These are phyloP conservation scores for Rhinatrema bivittatum DNA, from an alignment of 2,797 vertebrate species.

Conservation along the genomic window DNA sequence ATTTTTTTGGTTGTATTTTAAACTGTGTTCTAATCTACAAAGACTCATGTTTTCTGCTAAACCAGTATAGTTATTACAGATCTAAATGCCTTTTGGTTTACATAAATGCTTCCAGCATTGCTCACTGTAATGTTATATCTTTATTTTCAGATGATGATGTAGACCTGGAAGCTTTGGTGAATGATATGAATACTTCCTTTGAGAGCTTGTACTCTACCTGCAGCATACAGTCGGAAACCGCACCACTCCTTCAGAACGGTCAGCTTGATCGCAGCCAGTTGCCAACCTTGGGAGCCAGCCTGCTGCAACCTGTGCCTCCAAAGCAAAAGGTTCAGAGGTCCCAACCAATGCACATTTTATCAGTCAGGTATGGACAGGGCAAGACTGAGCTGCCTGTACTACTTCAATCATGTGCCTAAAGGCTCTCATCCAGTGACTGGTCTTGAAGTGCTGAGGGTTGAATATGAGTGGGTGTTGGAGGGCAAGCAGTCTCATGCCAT, in stretches of 20 bases:
- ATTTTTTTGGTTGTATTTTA: too few species aligned
- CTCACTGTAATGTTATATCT: too few species aligned
- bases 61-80: too few species aligned
- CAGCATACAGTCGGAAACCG: constrained; percentile 67
- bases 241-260: constrained; percentile 76
- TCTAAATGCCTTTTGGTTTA: too few species aligned
- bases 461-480: too few species aligned
- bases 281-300: constrained; percentile 16
- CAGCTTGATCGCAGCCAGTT: constrained; percentile 50
- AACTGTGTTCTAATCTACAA: background rate
- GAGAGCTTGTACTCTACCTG: constrained; percentile 76
- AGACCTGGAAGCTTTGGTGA: constrained; percentile 83
- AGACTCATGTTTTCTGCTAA: background rate
- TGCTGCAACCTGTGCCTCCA: constrained; percentile 40
- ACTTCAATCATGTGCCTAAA: accelerated
- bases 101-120: too few species aligned
- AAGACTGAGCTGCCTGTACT: background rate
- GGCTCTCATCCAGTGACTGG: background rate
- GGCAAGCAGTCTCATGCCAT: too few species aligned
- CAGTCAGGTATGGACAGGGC: constrained; percentile 67
- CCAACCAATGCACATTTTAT: constrained; percentile 85
- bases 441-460: background rate
- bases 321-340: constrained; percentile 69
- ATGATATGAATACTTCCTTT: constrained; percentile 83
- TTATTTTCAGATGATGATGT: constrained; percentile 76